phyloP scores from a whole-genome alignment of 2,113 vertebrate species.

The Erpornis zantholeuca region DNA sequence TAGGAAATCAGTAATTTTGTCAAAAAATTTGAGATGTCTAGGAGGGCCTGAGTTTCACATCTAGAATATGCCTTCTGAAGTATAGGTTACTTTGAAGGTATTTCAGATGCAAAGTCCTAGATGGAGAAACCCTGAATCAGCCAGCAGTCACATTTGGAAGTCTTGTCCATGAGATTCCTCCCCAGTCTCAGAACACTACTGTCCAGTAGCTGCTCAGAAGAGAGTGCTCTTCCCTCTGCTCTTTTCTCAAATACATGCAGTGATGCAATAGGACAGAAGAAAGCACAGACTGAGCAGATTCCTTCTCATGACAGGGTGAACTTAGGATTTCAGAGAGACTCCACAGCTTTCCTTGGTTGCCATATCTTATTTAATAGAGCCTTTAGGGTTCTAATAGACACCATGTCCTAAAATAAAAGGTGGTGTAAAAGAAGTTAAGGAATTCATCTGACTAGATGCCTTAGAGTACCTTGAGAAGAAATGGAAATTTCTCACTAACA shows the following conservation, averaged over 20 bases:
- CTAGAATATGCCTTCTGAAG: neutral
- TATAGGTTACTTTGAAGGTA: neutral
- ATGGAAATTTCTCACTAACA: neutral
- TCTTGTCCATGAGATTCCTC: neutral
- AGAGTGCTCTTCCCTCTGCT: neutral
- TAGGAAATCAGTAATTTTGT: neutral
- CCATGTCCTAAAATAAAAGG: neutral
- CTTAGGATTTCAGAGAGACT: neutral
- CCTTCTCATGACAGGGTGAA: neutral
- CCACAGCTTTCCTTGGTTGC: neutral
- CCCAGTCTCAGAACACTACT: neutral
- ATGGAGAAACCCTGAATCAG: neutral
- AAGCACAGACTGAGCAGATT: neutral
- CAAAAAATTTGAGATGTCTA: neutral
- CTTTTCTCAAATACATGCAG: neutral
- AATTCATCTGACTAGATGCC: neutral
- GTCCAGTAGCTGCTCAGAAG: neutral
- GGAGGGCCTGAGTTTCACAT: neutral
- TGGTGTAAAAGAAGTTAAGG: neutral
- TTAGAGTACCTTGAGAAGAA: neutral
- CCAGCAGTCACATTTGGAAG: neutral
- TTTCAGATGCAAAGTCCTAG: neutral
- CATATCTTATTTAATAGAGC: neutral
- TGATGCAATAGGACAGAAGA: neutral
- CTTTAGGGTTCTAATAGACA: neutral